Evolutionary conservation across 2,113 vertebrate genomes (phyloP), one percentile per base, ranked within the genome.

Genomic region (Gadus chalcogrammus): DNA sequence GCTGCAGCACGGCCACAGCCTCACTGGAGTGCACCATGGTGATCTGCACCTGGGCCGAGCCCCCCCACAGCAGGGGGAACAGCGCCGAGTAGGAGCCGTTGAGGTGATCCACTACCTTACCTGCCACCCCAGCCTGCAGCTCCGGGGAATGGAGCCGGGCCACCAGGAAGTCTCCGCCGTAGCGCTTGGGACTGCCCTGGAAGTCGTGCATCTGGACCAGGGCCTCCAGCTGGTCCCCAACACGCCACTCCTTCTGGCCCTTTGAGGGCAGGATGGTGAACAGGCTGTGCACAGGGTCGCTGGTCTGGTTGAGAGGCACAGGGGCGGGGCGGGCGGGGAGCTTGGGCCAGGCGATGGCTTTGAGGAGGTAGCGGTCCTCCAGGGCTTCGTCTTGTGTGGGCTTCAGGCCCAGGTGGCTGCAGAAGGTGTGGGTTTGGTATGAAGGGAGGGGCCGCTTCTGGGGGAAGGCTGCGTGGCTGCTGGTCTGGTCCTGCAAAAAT

Each of bases 131-230:
- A 0, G 96, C 97, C 64, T 92, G 92, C 13, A 96, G 80, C 67
- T 82, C 82, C 0, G 92, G 94, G 2, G 95, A 94, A 82, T 96
- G 94, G 73, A 99, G 93, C 52, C 94, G 87, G 60, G 95, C 94
- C 78, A 96, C 89, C 58, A 99, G 87, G 60, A 97, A 98, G 80
- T 99, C 97, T 56, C 97, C 97, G 0, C 97, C 96, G 0, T 97
- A 94, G 64, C 71, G 90, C 82, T 98, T 99, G 62, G 94, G 93
- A 24, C 89, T 93, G 4, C 95, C 93, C 74, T 93, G 90, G 88
- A 95, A 99, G 88, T 99, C 94, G 0, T 89, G 92, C 82, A 98
- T 88, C 0, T 90, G 94, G 64, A 99, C 92, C 0, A 94, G 88
- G 1, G 92, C 94, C 79, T 97, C 93, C 61, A 99, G 82, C 82